Conservation (phyloP, 53 echinoderm and acorn worm genomes). For the Zoroaster sp. region DNA sequence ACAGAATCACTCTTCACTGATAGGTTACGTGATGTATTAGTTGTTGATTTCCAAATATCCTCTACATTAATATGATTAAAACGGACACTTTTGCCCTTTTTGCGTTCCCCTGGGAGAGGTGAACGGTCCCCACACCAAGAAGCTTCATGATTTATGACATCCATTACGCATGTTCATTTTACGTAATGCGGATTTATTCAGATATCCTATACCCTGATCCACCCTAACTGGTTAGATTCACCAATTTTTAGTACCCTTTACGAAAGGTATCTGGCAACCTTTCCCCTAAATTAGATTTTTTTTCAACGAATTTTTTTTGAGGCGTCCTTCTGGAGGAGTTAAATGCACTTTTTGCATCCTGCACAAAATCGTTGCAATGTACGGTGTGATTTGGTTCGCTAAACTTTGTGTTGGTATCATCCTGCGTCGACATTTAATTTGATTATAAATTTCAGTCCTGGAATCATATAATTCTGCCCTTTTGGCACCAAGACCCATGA, state of each 20-base stretch:
- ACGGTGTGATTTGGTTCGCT: too few relatives aligned
- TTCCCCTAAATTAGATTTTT: background rate
- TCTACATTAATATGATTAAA: constrained; percentile 54
- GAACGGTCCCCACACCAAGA: background rate
- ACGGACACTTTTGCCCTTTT: constrained; percentile 21
- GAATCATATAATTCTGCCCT: too few relatives aligned
- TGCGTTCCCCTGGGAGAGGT: constrained; percentile 11
- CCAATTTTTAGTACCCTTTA: background rate
- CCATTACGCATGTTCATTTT: background rate
- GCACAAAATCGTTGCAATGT: too few relatives aligned
- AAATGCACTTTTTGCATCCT: background rate
- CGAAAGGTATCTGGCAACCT: background rate
- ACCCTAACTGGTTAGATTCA: background rate
- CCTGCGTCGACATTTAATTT: too few relatives aligned
- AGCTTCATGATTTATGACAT: constrained; percentile 30
- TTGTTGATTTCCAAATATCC: constrained; percentile 36
- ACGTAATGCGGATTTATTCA: background rate
- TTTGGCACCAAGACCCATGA: too few relatives aligned
- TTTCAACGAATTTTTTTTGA: constrained; percentile 5
- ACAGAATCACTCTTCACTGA: constrained; percentile 10
- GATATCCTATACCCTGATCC: background rate
- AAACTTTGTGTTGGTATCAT: too few relatives aligned
- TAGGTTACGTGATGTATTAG: constrained; percentile 52
- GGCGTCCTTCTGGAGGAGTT: background rate
- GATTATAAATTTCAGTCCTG: too few relatives aligned